Percentiles rank a stretch among this genome's conserved stretches.
Evolutionary conservation across 2,888 invertebrate species (phyloP).

Genomic region (Agrotis clavis): DNA sequence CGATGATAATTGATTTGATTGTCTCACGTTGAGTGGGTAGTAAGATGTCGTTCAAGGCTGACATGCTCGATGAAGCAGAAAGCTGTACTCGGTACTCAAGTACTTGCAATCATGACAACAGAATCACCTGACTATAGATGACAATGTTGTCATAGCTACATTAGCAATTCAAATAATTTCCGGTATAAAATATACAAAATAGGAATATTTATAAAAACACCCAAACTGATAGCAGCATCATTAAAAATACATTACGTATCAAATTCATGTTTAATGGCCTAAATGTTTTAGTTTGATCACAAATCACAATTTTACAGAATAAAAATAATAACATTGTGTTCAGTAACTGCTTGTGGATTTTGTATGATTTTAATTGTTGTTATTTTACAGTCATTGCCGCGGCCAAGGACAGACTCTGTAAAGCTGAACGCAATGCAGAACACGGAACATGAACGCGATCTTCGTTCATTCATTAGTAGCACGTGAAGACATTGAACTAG

Average conservation of each 20-base stretch:
- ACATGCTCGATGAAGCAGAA: constrained; percentile 71
- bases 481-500: constrained; percentile 47
- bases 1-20: constrained; percentile 44
- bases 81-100: constrained; percentile 51
- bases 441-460: constrained; percentile 34
- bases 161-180: constrained; percentile 54
- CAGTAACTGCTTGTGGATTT: constrained; percentile 18
- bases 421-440: constrained; percentile 18
- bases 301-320: constrained; percentile 16
- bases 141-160: constrained; percentile 31
- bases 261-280: constrained; percentile 46
- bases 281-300: constrained; percentile 36
- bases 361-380: constrained; percentile 12
- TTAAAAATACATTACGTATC: constrained; percentile 66
- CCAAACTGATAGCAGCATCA: constrained; percentile 49
- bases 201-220: constrained; percentile 37
- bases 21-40: constrained; percentile 31
- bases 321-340: constrained; percentile 28
- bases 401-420: constrained; percentile 36
- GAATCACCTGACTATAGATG: constrained; percentile 49
- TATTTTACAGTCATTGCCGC: constrained; percentile 6
- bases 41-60: constrained; percentile 71
- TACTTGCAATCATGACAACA: constrained; percentile 41
- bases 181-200: constrained; percentile 39
- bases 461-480: constrained; percentile 39